These are phyloP conservation scores for Eupleurogrammus muticus DNA, from an alignment of 2,797 vertebrate species.

Conservation along the genomic window DNA sequence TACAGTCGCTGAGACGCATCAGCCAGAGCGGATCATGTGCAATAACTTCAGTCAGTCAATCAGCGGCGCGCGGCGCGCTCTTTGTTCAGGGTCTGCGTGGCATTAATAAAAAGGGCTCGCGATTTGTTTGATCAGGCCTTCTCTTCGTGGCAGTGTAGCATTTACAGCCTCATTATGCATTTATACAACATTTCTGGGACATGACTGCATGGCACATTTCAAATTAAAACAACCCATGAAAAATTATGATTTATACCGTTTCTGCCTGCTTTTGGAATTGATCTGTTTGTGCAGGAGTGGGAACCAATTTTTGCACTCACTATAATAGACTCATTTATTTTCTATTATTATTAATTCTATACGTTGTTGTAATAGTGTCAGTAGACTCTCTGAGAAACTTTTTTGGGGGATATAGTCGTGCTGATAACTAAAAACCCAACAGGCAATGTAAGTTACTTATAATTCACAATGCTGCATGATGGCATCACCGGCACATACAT, in stretches of 20 bases:
- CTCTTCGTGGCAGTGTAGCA: conserved; percentile 17
- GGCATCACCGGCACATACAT: too few species aligned
- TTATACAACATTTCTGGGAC: conserved; percentile 40
- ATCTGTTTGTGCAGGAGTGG: too few species aligned
- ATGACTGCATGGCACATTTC: conserved; percentile 22
- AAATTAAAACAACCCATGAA: conserved; percentile 17
- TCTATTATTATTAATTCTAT: too few species aligned
- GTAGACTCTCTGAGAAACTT: not conserved
- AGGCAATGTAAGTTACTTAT: not conserved
- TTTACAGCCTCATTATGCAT: conserved; percentile 33
- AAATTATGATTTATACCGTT: conserved; percentile 1
- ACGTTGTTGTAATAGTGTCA: not conserved
- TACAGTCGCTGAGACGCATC: conserved; percentile 54
- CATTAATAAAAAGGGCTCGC: conserved; percentile 30
- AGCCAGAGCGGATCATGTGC: conserved; percentile 47
- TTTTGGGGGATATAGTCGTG: not conserved
- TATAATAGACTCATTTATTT: too few species aligned
- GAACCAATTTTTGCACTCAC: too few species aligned
- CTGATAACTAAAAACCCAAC: not conserved
- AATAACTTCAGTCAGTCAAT: conserved; percentile 62
- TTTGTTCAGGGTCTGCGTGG: conserved; percentile 33
- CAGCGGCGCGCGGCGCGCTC: conserved; percentile 26
- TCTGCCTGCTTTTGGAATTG: conserved; percentile 5
- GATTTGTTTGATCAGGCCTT: conserved; percentile 47
- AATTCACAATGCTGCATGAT: not conserved